Base-by-base conservation (phyloP, 2,888 invertebrate genomes). In the Tortricodes alternella region DNA sequence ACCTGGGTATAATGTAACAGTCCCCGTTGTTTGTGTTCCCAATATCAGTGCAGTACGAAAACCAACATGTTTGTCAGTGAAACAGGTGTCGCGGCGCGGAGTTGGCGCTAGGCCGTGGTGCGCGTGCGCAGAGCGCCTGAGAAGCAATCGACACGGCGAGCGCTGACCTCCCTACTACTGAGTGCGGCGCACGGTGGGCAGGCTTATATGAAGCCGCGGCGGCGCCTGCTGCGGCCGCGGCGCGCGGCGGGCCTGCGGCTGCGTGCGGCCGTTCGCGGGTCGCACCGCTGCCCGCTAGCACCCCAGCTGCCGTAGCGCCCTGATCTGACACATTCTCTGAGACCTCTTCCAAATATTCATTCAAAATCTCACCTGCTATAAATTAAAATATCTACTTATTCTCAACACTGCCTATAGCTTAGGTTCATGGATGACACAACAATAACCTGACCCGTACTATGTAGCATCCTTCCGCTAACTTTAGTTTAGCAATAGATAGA, bases 101-200 rank as follows among this genome's bases (percentile, higher is more conserved):
- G 66, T 51, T 63, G 70, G 70, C 74, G 70, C 73, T 62, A 62
- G 68, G 73, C 66, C 67, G 73, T 60, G 69, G 50, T 73, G 77
- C 80, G 80, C 83, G 72, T 74, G 79, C 80, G 79, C 81, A 70
- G 71, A 71, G 77, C 80, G 78, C 78, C 73, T 74, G 73, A 67
- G 69, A 64, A 68, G 66, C 74, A 69, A 76, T 78, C 76, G 80
- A 79, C 76, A 77, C 76, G 69, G 73, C 68, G 78, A 80, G 74
- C 78, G 80, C 79, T 70, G 74, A 75, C 80, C 79, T 76, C 74
- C 78, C 74, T 76, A 73, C 75, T 78, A 89, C 86, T 85, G 82
- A 79, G 75, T 66, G 76, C 74, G 81, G 83, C 80, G 81, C 80
- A 80, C 75, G 75, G 61, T 52, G 58, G 55, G 60, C 67, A 50